These are phyloP conservation scores for Mesorhabditis belari DNA, from an alignment of 2,888 invertebrate species.

Conservation along the genomic window DNA sequence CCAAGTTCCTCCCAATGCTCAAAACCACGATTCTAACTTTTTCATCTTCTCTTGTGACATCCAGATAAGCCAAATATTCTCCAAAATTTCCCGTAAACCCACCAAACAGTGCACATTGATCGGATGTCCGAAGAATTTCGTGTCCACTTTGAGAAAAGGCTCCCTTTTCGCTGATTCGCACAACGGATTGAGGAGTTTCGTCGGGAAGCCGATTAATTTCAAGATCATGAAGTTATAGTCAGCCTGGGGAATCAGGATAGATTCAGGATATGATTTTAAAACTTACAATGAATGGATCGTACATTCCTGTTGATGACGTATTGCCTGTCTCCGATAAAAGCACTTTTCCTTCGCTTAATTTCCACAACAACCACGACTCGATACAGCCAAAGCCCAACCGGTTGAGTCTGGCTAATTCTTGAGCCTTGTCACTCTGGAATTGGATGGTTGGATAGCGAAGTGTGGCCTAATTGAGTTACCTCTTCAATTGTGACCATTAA, in stretches of 20 bases:
- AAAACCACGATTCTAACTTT: no score
- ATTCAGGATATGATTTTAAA: background rate
- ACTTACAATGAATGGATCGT: constrained; percentile 74
- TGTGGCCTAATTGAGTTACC: constrained; percentile 1
- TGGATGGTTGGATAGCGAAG: background rate
- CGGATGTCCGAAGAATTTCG: background rate
- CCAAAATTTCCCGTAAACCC: no score
- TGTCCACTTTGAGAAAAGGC: background rate
- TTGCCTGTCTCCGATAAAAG: constrained; percentile 81
- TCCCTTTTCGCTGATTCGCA: constrained; percentile 14
- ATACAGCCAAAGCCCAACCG: constrained; percentile 70
- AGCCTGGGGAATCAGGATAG: constrained; percentile 57
- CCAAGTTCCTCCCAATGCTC: no score
- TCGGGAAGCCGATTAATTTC: constrained; percentile 69
- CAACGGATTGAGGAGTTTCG: constrained; percentile 66
- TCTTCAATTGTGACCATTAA: constrained; percentile 37
- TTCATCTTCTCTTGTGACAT: no score
- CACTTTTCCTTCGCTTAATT: constrained; percentile 51
- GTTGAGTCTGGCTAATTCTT: constrained; percentile 63
- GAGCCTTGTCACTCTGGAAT: constrained; percentile 58
- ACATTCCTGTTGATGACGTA: constrained; percentile 84
- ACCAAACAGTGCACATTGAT: background rate
- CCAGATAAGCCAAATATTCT: no score
- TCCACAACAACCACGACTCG: constrained; percentile 86
- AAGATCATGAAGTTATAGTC: constrained; percentile 74